phyloP scores from a whole-genome alignment of 2,797 vertebrate species.

The Chelmon rostratus region DNA sequence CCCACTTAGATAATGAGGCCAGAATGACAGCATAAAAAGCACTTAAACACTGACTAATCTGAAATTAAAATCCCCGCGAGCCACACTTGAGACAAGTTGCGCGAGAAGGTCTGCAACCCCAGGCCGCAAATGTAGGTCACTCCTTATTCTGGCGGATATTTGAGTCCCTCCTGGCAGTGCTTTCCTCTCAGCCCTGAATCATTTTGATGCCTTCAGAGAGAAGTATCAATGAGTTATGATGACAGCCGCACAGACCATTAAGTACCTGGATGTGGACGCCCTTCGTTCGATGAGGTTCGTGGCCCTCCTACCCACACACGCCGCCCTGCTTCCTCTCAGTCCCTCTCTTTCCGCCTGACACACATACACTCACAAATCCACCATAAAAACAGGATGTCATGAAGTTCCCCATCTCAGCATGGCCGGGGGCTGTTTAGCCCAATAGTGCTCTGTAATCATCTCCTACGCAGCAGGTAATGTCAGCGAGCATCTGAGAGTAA shows the following conservation, averaged over 20 bases:
- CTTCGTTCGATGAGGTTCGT: slow-evolving; percentile 19
- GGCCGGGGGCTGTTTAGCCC: slow-evolving; percentile 74
- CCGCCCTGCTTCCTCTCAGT: background rate
- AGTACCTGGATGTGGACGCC: slow-evolving; percentile 53
- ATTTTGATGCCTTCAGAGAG: slow-evolving; percentile 48
- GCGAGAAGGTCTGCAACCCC: slow-evolving; percentile 49
- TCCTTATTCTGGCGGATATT: slow-evolving; percentile 39
- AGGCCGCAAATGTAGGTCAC: slow-evolving; percentile 59
- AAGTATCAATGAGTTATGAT: slow-evolving; percentile 64
- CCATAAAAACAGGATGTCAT: slow-evolving; percentile 41
- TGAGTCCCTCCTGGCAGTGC: slow-evolving; percentile 26
- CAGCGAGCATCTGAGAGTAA: slow-evolving; percentile 76
- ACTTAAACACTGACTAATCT: slow-evolving; percentile 72
- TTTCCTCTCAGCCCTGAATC: slow-evolving; percentile 47
- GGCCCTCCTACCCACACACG: slow-evolving; percentile 26
- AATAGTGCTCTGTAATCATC: slow-evolving; percentile 75
- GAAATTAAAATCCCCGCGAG: slow-evolving; percentile 74
- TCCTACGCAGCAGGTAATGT: slow-evolving; percentile 83
- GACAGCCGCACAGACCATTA: slow-evolving; percentile 59
- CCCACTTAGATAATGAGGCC: slow-evolving; percentile 72
- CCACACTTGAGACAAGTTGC: slow-evolving; percentile 55
- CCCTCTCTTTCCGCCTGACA: slow-evolving; percentile 22
- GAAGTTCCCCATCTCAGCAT: slow-evolving; percentile 66
- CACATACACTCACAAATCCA: slow-evolving; percentile 14
- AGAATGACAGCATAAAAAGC: slow-evolving; percentile 68